phyloP scores from a whole-genome alignment of 2,888 invertebrate genomes.

The Phengaris alcon region DNA sequence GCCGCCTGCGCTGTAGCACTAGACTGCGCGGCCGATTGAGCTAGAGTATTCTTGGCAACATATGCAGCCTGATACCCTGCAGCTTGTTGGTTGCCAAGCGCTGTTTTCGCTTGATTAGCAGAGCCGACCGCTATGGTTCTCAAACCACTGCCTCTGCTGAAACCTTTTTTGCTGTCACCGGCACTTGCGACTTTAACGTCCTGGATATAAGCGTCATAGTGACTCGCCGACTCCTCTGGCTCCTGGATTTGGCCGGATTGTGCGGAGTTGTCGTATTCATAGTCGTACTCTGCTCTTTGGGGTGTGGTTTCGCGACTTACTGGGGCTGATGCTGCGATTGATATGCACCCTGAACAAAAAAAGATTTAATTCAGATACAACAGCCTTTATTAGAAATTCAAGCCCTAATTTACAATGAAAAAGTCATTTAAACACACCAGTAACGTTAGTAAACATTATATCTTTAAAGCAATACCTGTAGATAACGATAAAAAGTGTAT shows the following conservation, averaged over 20 bases:
- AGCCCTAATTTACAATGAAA: too few relatives aligned
- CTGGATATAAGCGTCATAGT: constrained; percentile 71
- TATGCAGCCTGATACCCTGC: constrained; percentile 89
- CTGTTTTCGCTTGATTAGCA: constrained; percentile 86
- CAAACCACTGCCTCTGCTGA: constrained; percentile 84
- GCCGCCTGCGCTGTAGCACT: constrained; percentile 74
- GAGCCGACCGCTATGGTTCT: constrained; percentile 85
- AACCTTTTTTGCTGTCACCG: constrained; percentile 73
- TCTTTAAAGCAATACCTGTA: constrained; percentile 14
- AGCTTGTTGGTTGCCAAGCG: constrained; percentile 83
- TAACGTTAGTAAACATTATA: background rate
- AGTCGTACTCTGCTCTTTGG: constrained; percentile 62
- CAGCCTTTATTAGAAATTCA: background rate
- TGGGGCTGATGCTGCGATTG: constrained; percentile 55
- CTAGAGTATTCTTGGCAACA: constrained; percentile 87
- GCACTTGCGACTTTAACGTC: constrained; percentile 63
- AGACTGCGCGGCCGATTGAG: constrained; percentile 86
- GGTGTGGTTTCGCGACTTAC: constrained; percentile 47
- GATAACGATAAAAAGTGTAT: constrained; percentile 17
- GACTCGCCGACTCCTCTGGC: constrained; percentile 67
- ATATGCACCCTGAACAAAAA: constrained; percentile 52
- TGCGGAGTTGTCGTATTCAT: constrained; percentile 61
- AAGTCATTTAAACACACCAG: background rate
- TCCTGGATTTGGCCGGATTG: constrained; percentile 51
- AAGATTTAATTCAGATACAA: background rate